These are phyloP conservation scores for Athripsodes cinereus DNA, from an alignment of 2,888 invertebrate genomes.

Conservation along the genomic window DNA sequence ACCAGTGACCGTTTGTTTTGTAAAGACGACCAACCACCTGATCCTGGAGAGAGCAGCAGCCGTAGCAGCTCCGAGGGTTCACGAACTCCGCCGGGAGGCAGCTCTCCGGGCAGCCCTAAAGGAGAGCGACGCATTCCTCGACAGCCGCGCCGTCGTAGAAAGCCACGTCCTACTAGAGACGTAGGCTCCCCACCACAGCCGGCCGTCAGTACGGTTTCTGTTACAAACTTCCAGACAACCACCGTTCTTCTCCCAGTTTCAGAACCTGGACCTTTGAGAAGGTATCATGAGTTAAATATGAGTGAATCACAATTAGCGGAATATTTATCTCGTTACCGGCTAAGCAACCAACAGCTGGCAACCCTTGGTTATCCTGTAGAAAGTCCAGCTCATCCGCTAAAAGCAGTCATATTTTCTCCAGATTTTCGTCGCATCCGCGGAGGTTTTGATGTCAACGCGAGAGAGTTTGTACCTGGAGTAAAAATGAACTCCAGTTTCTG, in stretches of 20 bases:
- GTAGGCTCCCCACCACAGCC: constrained; percentile 35
- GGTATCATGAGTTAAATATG: constrained; percentile 40
- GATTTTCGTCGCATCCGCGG: constrained; percentile 35
- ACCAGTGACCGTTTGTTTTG: constrained; percentile 26
- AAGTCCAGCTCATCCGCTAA: constrained; percentile 52
- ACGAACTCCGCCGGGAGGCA: constrained; percentile 9
- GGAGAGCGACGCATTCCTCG: constrained; percentile 6
- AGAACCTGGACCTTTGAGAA: constrained; percentile 38
- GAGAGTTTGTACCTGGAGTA: constrained; percentile 56
- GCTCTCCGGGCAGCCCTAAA: constrained; percentile 21
- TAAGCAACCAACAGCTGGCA: constrained; percentile 56
- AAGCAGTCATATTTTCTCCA: constrained; percentile 56
- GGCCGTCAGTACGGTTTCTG: constrained; percentile 10
- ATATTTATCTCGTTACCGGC: constrained; percentile 55
- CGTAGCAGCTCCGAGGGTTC: constrained; percentile 32
- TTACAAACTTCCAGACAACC: constrained; percentile 28
- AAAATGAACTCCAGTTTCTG: constrained; percentile 30
- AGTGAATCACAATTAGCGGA: constrained; percentile 50
- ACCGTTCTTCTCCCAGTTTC: constrained; percentile 46
- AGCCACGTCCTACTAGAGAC: constrained; percentile 13
- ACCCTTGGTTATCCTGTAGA: constrained; percentile 68
- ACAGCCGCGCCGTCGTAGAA: constrained; percentile 18
- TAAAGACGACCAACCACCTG: constrained; percentile 29
- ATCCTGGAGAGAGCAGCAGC: constrained; percentile 30
- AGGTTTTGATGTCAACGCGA: constrained; percentile 59